phyloP scores from a whole-genome alignment of 2,113 vertebrate genomes.

The Chionomys nivalis region DNA sequence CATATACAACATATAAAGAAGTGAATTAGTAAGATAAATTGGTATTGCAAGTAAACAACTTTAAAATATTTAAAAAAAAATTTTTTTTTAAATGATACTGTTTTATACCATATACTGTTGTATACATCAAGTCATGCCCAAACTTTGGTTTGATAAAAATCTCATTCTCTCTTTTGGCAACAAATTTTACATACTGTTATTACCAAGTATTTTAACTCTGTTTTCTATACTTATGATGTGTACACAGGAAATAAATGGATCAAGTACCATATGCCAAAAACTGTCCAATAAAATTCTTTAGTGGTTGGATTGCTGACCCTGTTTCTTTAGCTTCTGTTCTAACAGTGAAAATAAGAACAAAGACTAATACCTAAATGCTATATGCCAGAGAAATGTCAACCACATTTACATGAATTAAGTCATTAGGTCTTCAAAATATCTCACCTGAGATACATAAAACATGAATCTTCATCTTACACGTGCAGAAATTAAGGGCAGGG shows the following conservation, averaged over 20 bases:
- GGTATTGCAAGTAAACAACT: conserved; percentile 15
- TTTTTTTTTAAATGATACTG: neutral
- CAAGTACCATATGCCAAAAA: conserved; percentile 12
- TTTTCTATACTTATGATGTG: neutral
- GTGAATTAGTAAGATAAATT: neutral
- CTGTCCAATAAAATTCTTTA: neutral
- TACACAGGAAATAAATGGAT: neutral
- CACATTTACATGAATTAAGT: neutral
- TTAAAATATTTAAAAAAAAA: too few relatives aligned
- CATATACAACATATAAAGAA: neutral
- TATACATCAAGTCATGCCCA: neutral
- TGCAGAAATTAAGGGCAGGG: neutral
- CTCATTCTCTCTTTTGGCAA: neutral
- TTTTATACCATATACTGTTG: neutral
- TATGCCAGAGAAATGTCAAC: neutral
- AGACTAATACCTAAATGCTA: neutral
- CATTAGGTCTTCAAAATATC: conserved; percentile 27
- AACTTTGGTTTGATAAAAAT: conserved; percentile 21
- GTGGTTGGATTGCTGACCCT: neutral
- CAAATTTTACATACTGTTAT: conserved; percentile 11
- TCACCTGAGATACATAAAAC: neutral
- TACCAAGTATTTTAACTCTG: neutral
- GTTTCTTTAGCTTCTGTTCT: conserved; percentile 2
- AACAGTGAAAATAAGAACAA: neutral
- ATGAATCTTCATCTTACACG: neutral